Evolutionary conservation across 2,113 vertebrate species (phyloP), one percentile per base, ranked within the genome.

Genomic region (Cairina moschata): DNA sequence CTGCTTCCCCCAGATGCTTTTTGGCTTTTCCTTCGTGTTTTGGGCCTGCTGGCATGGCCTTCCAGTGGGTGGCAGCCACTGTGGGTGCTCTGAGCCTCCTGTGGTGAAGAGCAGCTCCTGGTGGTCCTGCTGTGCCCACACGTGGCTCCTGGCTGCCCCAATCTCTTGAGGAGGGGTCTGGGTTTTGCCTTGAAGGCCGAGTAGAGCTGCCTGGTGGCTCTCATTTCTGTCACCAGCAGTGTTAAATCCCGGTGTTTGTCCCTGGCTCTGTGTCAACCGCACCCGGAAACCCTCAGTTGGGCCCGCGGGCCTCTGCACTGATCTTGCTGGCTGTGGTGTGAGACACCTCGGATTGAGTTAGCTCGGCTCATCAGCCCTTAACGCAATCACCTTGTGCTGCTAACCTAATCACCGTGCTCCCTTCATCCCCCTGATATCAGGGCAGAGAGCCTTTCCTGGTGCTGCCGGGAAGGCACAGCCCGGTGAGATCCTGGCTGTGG

Each of bases 281-380:
- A 69, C 94, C 92, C 93, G 87, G 81, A n/a, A 91, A 26, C 72
- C 90, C 93, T 90, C 74, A 76, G 65, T 92, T 86, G 91, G 55
- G 69, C 58, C 75, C 72, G 40, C 46, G 72, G 86, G 94, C 92
- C 86, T 96, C 95, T 95, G 94, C 94, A 93, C 73, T 95, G 96
- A 93, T 95, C 93, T 81, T 25, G 34, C 66, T 96, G 83, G 42
- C 88, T 91, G 60, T 79, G 79, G 42, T 7, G 2, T 2, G 50
- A 92, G 95, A 94, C 96, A 95, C 94, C 93, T 96, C 11, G 25
- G 78, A 96, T 95, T 93, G 88, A 96, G 95, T 93, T 96, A 96
- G 81, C 91, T 86, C 80, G 73, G 92, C 92, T 93, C 88, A 91
- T 94, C 93, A 87, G 74, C 81, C 94, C 88, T 91, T 96, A 95